phyloP scores from a whole-genome alignment of 1,140 invertebrate genomes.

The Drosophila suzukii region DNA sequence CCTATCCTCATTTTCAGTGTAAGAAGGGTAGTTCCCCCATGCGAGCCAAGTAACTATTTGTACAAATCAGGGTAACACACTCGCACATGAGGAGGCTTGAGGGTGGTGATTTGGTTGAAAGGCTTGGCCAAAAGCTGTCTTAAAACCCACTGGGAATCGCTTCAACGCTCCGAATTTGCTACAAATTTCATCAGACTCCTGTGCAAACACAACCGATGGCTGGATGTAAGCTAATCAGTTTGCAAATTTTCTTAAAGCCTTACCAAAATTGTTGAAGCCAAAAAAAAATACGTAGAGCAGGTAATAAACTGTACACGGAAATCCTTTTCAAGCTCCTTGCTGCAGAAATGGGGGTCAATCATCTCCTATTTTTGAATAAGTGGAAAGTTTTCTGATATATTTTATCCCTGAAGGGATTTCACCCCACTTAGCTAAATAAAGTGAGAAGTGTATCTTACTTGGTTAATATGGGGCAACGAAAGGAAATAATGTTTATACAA shows the following conservation, averaged over 20 bases:
- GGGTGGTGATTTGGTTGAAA: not conserved
- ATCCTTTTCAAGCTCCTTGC: not conserved
- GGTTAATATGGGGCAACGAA: no score
- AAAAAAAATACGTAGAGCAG: no score
- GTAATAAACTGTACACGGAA: not conserved
- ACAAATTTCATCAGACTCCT: not conserved
- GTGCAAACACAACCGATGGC: not conserved
- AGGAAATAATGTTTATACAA: no score
- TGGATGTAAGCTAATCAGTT: not conserved
- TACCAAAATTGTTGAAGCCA: not conserved
- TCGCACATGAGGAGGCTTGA: not conserved
- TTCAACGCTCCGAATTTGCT: not conserved
- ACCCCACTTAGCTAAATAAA: no score
- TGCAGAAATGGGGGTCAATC: not conserved
- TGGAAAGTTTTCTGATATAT: no score
- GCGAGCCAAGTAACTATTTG: constrained; percentile 50
- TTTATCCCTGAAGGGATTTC: no score
- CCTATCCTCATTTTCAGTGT: constrained; percentile 9
- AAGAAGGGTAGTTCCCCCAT: no score
- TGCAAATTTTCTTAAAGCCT: not conserved
- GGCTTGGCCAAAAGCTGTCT: not conserved
- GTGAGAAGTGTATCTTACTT: no score
- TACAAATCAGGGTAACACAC: constrained; percentile 49
- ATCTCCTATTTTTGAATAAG: no score
- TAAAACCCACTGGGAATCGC: constrained; percentile 1